Base-by-base conservation (phyloP, 2,888 invertebrate genomes). In the Notodonta dromedarius region DNA sequence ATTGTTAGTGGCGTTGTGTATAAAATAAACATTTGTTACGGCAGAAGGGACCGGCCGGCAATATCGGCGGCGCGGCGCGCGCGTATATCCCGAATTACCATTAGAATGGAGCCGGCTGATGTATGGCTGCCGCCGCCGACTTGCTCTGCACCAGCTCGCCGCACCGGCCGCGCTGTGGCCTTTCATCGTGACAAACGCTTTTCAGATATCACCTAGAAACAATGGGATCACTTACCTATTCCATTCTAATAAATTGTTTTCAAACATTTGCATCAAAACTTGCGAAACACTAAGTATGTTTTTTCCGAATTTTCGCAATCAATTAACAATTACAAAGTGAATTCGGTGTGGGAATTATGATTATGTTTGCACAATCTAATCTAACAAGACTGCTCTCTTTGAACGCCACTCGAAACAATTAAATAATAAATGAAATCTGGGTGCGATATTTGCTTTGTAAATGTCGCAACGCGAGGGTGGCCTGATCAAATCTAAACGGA, bases 1-100 rank as follows among this genome's bases (percentile, higher is more conserved):
- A 93, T 93, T 93, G 93, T 93, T 91, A 93, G 91, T 91, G 91
- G 89, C 91, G 90, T 85, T 92, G 93, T 91, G 93, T 93, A 93
- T 93, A 93, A 93, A 93, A 93, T 93, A 92, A 93, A 93, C 93
- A 93, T 93, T 93, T 92, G 93, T 93, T 93, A 93, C 87, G 84
- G 87, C 84, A 80, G 83, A 83, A 86, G 86, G 89, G 87, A 82
- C 83, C 74, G 85, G 86, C 77, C 85, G 90, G 75, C 91, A 91
- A 91, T 92, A 91, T 91, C 89, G 87, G 85, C 56, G 56, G 53
- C 35, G 35, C 70, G 67, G 60, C 69, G 76, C 71, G 80, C 78
- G 81, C 76, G 82, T 79, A 85, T 86, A 90, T 87, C 88, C 89
- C 86, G 82, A 77, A 93, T 93, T 93, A 91, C 87, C 93, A 93